Conservation (phyloP, 1,140 invertebrate species). For the Drosophila saltans region DNA sequence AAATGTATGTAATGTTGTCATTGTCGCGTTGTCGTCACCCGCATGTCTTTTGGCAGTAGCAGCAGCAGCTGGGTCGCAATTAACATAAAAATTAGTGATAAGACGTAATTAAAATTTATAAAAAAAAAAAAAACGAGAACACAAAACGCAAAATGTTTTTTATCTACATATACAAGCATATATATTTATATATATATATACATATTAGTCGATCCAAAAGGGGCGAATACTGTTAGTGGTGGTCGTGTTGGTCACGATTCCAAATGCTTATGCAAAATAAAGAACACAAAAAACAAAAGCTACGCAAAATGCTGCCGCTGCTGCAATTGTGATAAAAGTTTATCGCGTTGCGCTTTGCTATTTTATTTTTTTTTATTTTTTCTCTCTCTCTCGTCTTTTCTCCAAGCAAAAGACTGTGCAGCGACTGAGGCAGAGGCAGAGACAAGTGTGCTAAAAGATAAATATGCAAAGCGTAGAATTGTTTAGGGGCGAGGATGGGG, state of each 20-base stretch:
- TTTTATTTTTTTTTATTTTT: slow-evolving; percentile 35
- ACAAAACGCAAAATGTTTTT: slow-evolving; percentile 44
- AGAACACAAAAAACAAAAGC: slow-evolving; percentile 49
- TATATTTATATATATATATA: neutral
- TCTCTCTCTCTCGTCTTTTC: neutral
- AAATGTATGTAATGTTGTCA: neutral
- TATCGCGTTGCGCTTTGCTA: slow-evolving; percentile 65
- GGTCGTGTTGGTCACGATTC: slow-evolving; percentile 12
- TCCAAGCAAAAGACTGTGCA: slow-evolving; percentile 32
- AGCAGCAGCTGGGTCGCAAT: slow-evolving; percentile 68
- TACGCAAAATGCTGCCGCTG: slow-evolving; percentile 60
- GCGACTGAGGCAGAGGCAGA: slow-evolving; percentile 34
- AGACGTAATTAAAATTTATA: slow-evolving; percentile 75
- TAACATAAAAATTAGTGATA: slow-evolving; percentile 79
- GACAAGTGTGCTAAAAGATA: slow-evolving; percentile 69
- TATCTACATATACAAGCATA: slow-evolving; percentile 4
- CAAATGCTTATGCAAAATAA: slow-evolving; percentile 45
- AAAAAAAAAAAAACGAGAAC: slow-evolving; percentile 48
- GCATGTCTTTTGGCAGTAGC: slow-evolving; percentile 42
- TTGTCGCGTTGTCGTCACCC: slow-evolving; percentile 46
- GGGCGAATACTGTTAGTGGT: slow-evolving; percentile 10
- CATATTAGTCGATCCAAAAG: slow-evolving; percentile 35
- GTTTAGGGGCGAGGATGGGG: slow-evolving; percentile 5
- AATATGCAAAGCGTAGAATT: slow-evolving; percentile 66
- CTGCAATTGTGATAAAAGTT: slow-evolving; percentile 77